Evolutionary conservation across 2,888 invertebrate species (phyloP), one percentile per base, ranked within the genome.

Genomic region (Noctua janthina): DNA sequence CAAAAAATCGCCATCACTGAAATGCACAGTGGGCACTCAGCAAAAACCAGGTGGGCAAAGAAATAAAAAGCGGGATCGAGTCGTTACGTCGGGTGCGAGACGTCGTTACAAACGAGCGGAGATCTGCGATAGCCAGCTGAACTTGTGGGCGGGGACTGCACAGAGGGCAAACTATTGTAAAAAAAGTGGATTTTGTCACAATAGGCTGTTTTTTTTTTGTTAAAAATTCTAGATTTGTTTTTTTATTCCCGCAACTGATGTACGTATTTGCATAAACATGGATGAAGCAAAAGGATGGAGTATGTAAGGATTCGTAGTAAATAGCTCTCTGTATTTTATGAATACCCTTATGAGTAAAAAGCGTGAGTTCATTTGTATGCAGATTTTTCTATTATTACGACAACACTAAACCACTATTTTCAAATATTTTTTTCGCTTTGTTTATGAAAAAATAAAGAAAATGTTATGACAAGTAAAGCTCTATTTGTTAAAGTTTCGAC

Each of bases 21-120:
- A 87, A 74, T 78, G 76, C 89, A 87, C 84, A 85, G 86, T 86
- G 83, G 88, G 87, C 76, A 90, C 80, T 89, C 87, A 82, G 90
- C 84, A 89, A 88, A 87, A 89, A 85, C 88, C 86, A 87, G 90
- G 86, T 90, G 90, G 86, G 83, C 83, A 78, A 83, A 85, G 87
- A 90, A 90, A 90, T 89, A 90, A 90, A 90, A 90, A 90, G 78
- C 79, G 64, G 76, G 82, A 90, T 90, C 90, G 85, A 85, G 86
- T 90, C 91, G 89, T 91, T 87, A 90, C 82, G 81, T 82, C 81
- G 84, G 85, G 85, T 82, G 74, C 84, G 86, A 88, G 90, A 87
- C 86, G 91, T 86, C 84, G 89, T 89, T 90, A 91, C 90, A 91
- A 91, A 91, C 90, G 85, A 91, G 89, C 87, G 80, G 82, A 90